A percentile compares a stretch with the other conserved stretches of the same genome.
Conservation (phyloP, 2,888 invertebrate genomes). For the Hypena proboscidalis region DNA sequence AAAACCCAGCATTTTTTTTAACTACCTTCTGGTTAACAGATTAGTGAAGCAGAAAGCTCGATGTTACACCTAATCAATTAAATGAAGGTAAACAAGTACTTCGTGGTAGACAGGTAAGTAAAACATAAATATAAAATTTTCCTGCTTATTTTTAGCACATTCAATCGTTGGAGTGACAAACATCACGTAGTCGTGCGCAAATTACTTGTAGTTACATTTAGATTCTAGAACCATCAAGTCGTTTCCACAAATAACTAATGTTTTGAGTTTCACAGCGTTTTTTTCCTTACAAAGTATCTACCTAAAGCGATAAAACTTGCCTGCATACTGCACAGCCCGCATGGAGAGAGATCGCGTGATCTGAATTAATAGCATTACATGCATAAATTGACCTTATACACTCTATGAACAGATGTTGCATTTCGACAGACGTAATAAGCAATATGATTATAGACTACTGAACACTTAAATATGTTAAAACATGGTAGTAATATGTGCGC, state of each 20-base stretch:
- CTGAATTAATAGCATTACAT: constrained; percentile 33
- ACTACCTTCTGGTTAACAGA: constrained; percentile 19
- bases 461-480: neutral
- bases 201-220: constrained; percentile 6
- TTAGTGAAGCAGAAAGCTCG: constrained; percentile 16
- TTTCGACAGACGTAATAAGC: neutral
- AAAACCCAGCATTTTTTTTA: constrained; percentile 34
- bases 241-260: constrained; percentile 16
- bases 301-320: constrained; percentile 29
- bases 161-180: no score
- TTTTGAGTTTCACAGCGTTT: constrained; percentile 21
- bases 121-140: no score
- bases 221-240: constrained; percentile 13
- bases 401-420: constrained; percentile 6
- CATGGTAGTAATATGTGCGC: no score
- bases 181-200: no score
- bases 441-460: no score
- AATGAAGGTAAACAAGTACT: constrained; percentile 3
- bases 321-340: constrained; percentile 17
- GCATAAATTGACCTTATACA: constrained; percentile 26
- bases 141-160: no score
- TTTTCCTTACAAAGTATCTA: constrained; percentile 25
- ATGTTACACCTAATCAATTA: constrained; percentile 3
- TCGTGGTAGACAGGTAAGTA: constrained; percentile 1
- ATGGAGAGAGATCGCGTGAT: constrained; percentile 36